Percentiles rank a stretch among this genome's conserved stretches.
These are phyloP conservation scores for Dicranocentrus wangi DNA, from an alignment of 2,888 invertebrate species.

Conservation along the genomic window DNA sequence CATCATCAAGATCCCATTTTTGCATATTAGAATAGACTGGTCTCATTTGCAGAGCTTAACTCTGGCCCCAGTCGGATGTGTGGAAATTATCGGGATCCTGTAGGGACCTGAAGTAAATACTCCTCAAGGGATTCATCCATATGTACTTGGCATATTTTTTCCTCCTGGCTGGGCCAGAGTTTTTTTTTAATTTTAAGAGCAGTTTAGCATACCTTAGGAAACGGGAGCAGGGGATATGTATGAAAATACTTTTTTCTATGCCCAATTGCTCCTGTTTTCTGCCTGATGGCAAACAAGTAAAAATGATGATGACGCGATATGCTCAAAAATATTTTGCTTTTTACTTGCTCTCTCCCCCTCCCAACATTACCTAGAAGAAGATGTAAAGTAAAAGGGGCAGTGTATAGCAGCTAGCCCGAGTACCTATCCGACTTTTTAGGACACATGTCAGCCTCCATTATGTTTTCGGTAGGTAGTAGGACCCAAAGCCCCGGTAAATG, in stretches of 20 bases:
- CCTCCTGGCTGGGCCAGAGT: neutral
- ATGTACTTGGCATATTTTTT: no score
- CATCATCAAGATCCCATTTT: slow-evolving; percentile 62
- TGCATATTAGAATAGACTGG: slow-evolving; percentile 35
- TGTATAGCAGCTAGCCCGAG: neutral
- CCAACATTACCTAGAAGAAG: neutral
- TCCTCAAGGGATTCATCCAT: slow-evolving; percentile 29
- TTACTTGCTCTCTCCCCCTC: neutral
- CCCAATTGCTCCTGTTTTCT: slow-evolving; percentile 21
- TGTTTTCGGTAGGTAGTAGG: no score
- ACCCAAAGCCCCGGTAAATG: no score
- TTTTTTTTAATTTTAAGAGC: neutral
- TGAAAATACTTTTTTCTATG: slow-evolving; percentile 5
- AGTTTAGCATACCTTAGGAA: neutral
- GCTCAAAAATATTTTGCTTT: neutral
- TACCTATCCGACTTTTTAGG: slow-evolving; percentile 1
- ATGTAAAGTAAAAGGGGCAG: no score
- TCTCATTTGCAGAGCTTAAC: slow-evolving; percentile 20
- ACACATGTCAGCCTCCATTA: no score
- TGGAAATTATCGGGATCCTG: slow-evolving; percentile 54
- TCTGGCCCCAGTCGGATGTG: no score
- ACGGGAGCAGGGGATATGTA: no score
- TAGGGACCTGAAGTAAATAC: slow-evolving; percentile 36
- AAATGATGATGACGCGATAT: neutral
- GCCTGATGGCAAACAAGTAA: slow-evolving; percentile 9